Conservation (phyloP, 2,113 vertebrate genomes). For the Rhipidura dahli region DNA sequence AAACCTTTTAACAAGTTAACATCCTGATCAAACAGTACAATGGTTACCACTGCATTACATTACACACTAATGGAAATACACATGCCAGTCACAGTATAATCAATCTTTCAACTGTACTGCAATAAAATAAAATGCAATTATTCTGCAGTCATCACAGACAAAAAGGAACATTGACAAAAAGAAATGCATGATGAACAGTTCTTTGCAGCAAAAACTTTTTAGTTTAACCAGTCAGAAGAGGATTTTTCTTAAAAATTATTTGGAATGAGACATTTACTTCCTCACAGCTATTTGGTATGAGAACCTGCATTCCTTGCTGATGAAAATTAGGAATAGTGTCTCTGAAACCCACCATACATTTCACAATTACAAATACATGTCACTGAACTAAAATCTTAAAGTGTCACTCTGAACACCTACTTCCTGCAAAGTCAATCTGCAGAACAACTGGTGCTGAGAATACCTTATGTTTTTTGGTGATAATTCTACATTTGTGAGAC, state of each 20-base stretch:
- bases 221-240: not conserved
- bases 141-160: not conserved
- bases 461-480: not conserved
- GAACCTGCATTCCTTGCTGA: not conserved
- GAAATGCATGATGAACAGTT: not conserved
- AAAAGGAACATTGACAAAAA: not conserved
- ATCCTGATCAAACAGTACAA: not conserved
- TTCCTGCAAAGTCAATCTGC: not conserved
- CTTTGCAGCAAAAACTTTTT: not conserved
- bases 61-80: not conserved
- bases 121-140: not conserved
- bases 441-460: not conserved
- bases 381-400: not conserved
- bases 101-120: not conserved
- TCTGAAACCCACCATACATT: not conserved
- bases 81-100: not conserved
- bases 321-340: not conserved
- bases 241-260: not conserved
- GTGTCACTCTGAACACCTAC: not conserved
- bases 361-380: not conserved
- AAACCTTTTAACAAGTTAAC: not conserved
- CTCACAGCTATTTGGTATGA: not conserved
- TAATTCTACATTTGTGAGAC: not conserved
- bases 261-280: not conserved
- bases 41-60: not conserved